Evolutionary conservation across 2,797 vertebrate genomes (phyloP).

Genomic region (Chaetophractus vellerosus): DNA sequence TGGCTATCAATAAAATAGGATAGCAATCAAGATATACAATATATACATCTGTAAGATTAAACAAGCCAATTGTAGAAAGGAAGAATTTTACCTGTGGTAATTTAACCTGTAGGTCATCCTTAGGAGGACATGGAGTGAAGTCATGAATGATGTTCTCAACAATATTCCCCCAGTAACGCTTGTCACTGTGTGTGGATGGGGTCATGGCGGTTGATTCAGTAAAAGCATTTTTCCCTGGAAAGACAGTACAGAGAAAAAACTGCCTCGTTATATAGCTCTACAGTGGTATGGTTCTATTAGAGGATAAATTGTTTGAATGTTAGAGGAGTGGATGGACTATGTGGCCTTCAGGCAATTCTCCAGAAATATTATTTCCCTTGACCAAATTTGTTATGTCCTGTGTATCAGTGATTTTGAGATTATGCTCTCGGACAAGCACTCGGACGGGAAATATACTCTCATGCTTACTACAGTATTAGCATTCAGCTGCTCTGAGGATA

Average conservation of each 20-base stretch:
- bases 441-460: slow-evolving; percentile 41
- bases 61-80: background rate
- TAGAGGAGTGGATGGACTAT: background rate
- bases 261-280: background rate
- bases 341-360: slow-evolving; percentile 53
- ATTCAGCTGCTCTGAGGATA: slow-evolving; percentile 25
- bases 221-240: background rate
- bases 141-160: background rate
- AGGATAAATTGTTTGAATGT: slow-evolving; percentile 30
- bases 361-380: slow-evolving; percentile 33
- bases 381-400: slow-evolving; percentile 48
- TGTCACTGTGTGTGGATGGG: background rate
- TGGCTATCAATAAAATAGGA: background rate
- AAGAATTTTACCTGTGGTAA: background rate
- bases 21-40: no score
- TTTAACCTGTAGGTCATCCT: background rate
- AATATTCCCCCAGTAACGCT: background rate
- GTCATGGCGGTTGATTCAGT: background rate
- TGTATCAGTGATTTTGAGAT: slow-evolving; percentile 31
- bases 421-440: slow-evolving; percentile 49
- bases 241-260: background rate
- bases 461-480: slow-evolving; percentile 2
- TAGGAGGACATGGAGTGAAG: background rate
- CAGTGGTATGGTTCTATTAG: background rate
- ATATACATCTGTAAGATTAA: background rate